phyloP scores from a whole-genome alignment of 2,888 invertebrate species.

The Diabrotica balteata region DNA sequence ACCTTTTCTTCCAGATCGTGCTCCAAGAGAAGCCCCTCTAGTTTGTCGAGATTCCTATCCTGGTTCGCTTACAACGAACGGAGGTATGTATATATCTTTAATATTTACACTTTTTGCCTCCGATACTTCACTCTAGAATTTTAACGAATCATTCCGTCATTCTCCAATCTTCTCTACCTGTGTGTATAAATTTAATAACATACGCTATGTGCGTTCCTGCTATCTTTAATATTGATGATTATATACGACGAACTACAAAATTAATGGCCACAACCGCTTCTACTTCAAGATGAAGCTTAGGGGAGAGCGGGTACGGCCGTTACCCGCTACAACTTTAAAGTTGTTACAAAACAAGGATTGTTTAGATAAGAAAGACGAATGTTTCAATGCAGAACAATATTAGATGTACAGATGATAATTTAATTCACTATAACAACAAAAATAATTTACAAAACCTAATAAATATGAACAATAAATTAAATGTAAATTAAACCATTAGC shows the following conservation, averaged over 20 bases:
- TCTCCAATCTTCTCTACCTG: slow-evolving; percentile 13
- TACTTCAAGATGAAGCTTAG: neutral
- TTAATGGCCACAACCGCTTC: neutral
- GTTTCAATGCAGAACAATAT: too few species aligned
- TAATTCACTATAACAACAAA: too few species aligned
- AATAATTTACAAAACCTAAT: too few species aligned
- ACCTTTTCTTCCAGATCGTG: slow-evolving; percentile 65
- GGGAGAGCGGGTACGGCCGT: too few species aligned
- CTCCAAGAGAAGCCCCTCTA: slow-evolving; percentile 72
- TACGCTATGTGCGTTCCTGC: slow-evolving; percentile 18
- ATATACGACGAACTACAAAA: slow-evolving; percentile 9
- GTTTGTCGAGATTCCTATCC: slow-evolving; percentile 70
- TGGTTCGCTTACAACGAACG: slow-evolving; percentile 82
- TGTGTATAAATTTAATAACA: slow-evolving; percentile 32
- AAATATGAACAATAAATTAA: too few species aligned
- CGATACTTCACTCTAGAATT: slow-evolving; percentile 28
- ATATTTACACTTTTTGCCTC: slow-evolving; percentile 1
- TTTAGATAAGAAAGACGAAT: too few species aligned
- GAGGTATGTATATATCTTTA: slow-evolving; percentile 67
- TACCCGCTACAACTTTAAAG: too few species aligned
- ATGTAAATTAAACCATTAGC: too few species aligned
- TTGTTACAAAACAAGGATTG: too few species aligned
- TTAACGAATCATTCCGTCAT: slow-evolving; percentile 31
- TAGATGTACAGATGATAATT: too few species aligned
- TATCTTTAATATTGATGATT: slow-evolving; percentile 22